Conservation (phyloP, 2,888 invertebrate species). For the Cancer borealis region DNA sequence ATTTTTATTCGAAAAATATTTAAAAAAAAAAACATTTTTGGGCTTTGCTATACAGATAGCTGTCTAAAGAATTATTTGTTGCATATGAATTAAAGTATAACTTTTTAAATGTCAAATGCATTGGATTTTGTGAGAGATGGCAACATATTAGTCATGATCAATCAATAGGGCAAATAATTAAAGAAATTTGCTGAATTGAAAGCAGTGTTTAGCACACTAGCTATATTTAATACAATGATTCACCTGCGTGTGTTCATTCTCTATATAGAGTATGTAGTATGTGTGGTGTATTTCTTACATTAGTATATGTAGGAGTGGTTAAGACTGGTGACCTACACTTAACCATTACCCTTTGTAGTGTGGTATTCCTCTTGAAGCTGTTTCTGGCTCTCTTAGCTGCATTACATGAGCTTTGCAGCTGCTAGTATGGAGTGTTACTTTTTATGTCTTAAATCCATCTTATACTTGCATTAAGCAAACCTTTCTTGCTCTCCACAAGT, state of each 20-base stretch:
- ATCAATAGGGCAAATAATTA: background rate
- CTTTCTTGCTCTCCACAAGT: constrained; percentile 58
- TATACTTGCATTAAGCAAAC: constrained; percentile 54
- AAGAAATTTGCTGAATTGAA: background rate
- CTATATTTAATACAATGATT: constrained; percentile 36
- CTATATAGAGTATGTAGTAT: constrained; percentile 22
- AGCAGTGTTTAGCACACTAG: background rate
- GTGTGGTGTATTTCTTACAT: constrained; percentile 28
- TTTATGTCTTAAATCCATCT: constrained; percentile 58
- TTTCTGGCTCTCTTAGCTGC: constrained; percentile 36
- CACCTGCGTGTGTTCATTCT: constrained; percentile 37
- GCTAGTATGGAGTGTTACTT: constrained; percentile 49
- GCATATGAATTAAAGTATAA: background rate
- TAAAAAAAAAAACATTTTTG: background rate
- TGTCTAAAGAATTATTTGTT: background rate
- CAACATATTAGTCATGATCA: background rate
- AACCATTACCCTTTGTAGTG: constrained; percentile 40
- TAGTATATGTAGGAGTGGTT: constrained; percentile 44
- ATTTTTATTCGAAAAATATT: background rate
- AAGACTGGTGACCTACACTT: constrained; percentile 48
- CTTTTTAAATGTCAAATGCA: background rate
- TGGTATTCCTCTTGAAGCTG: background rate
- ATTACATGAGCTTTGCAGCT: constrained; percentile 52
- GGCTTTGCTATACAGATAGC: background rate
- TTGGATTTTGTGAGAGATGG: background rate